Conservation (phyloP, 2,888 invertebrate genomes). For the Mimas tiliae region DNA sequence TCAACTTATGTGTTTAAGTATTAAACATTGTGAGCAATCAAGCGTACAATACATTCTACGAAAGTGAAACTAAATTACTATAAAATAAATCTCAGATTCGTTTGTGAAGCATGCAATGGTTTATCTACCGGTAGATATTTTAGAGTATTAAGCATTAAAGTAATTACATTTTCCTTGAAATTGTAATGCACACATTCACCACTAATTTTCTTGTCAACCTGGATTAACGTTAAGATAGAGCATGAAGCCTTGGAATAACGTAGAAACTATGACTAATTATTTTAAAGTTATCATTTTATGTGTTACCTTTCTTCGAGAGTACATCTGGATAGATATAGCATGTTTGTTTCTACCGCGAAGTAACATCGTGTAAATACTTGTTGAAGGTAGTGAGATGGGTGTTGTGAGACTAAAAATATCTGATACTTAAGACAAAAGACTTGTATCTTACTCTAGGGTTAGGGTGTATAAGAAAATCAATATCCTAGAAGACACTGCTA, state of each 20-base stretch:
- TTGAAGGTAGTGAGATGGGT: too few relatives aligned
- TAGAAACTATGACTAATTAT: too few relatives aligned
- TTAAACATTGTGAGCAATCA: not conserved
- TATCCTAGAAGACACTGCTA: too few relatives aligned
- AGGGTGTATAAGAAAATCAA: too few relatives aligned
- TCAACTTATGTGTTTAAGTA: not conserved
- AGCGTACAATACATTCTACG: not conserved
- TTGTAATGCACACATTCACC: not conserved
- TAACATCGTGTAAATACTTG: too few relatives aligned
- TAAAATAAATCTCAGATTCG: not conserved
- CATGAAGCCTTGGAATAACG: not conserved
- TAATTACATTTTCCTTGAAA: not conserved
- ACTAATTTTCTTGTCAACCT: not conserved
- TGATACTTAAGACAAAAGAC: too few relatives aligned
- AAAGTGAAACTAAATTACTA: not conserved
- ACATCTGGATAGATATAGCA: too few relatives aligned
- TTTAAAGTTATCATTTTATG: too few relatives aligned
- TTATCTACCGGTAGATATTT: not conserved
- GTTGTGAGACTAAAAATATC: too few relatives aligned
- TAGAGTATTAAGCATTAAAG: constrained; percentile 1
- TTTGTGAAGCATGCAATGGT: not conserved
- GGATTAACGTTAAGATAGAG: not conserved
- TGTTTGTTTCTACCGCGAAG: too few relatives aligned
- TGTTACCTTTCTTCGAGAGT: too few relatives aligned
- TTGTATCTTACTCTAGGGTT: too few relatives aligned